phyloP scores from a whole-genome alignment of 2,797 vertebrate genomes.

The Channallabes apus region DNA sequence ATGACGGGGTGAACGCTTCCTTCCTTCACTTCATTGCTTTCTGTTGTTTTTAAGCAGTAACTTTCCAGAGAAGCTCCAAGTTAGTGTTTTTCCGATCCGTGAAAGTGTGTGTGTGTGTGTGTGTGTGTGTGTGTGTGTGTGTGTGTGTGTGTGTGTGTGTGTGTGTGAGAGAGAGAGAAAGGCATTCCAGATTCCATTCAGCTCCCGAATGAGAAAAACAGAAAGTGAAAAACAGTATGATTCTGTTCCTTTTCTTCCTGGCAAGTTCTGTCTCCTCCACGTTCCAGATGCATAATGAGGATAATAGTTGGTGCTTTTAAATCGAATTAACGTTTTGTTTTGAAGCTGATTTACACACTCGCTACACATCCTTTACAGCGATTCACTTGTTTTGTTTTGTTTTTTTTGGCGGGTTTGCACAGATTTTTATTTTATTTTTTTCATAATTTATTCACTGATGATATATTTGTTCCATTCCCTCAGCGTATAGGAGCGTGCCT shows the following conservation, averaged over 20 bases:
- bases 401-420: background rate
- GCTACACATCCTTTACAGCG: background rate
- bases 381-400: background rate
- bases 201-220: slow-evolving; percentile 15
- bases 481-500: background rate
- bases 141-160: background rate
- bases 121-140: background rate
- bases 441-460: background rate
- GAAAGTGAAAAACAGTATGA: slow-evolving; percentile 1
- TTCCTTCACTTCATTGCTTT: background rate
- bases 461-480: background rate
- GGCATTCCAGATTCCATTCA: background rate
- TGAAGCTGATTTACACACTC: background rate
- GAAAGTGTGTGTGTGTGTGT: background rate
- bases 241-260: slow-evolving; percentile 1
- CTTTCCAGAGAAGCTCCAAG: slow-evolving; percentile 6
- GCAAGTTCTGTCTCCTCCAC: background rate
- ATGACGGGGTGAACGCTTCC: background rate
- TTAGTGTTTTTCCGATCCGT: background rate
- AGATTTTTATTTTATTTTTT: background rate
- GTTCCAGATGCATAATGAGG: background rate
- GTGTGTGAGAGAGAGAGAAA: no score
- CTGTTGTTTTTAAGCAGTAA: slow-evolving; percentile 14
- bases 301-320: background rate
- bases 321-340: background rate